Evolutionary conservation across 92 coral and sea anemone genomes (phyloP).

Genomic region (Palythoa caribaeorum): DNA sequence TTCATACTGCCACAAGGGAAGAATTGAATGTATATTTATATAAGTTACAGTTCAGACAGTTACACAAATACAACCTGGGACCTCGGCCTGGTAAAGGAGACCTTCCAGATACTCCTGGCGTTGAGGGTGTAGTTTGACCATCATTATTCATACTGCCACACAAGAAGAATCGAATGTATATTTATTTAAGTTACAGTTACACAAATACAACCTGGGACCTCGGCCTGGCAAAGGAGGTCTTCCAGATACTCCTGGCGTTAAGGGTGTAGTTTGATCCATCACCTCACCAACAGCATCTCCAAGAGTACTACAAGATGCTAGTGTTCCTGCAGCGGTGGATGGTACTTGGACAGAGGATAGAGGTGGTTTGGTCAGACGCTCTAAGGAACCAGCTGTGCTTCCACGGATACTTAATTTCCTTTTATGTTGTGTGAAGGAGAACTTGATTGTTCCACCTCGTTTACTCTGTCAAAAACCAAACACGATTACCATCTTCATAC

Average conservation of each 20-base stretch:
- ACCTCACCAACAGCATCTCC: slow-evolving; percentile 47
- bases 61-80: not conserved
- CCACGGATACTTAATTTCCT: slow-evolving; percentile 72
- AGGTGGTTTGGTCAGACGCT: slow-evolving; percentile 64
- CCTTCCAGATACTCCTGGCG: slow-evolving; percentile 77
- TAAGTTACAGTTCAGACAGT: not conserved
- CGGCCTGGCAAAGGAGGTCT: slow-evolving; percentile 88
- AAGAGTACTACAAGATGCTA: slow-evolving; percentile 67
- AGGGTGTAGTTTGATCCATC: slow-evolving; percentile 48
- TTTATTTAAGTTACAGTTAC: not conserved
- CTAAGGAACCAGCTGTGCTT: slow-evolving; percentile 67
- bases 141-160: too few relatives aligned
- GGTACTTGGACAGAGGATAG: slow-evolving; percentile 55
- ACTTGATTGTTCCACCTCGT: slow-evolving; percentile 71
- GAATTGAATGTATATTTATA: not conserved
- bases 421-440: slow-evolving; percentile 79
- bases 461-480: slow-evolving; percentile 28
- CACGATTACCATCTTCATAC: not conserved
- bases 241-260: slow-evolving; percentile 75
- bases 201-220: slow-evolving; percentile 1
- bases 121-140: slow-evolving; percentile 52
- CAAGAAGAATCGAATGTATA: too few relatives aligned
- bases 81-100: slow-evolving; percentile 84
- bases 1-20: too few relatives aligned
- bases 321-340: slow-evolving; percentile 49